Evolutionary conservation across 1,140 invertebrate species (phyloP), one percentile per base, ranked within the genome.

Genomic region (Ceratina calcarata): DNA sequence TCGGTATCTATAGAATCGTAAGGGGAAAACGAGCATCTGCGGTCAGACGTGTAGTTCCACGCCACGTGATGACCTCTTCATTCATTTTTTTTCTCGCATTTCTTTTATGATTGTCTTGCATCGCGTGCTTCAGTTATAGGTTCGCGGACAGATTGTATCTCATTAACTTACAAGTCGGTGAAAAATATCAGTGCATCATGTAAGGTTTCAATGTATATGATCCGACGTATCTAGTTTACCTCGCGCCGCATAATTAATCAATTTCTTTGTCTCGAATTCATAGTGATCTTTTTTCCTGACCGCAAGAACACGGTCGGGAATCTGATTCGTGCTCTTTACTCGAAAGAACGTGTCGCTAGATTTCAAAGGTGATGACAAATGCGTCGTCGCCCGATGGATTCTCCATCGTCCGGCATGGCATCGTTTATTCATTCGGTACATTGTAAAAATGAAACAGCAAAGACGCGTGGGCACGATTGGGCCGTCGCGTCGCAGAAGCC

Each of bases 271-370:
- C 22, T 27, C 37, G 53, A 51, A 51, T 51, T 22, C 37, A 22
- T 10, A 10, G 2, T 0, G 12, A 0, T 0, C 12, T 88, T 89
- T 90, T n/a, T 90, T 91, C 89, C 89, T 88, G 86, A 85, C 84
- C 89, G 88, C 51, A 68, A 68, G 49, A 16, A 66, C 51, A 18
- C 7, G 66, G 10, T n/a, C 10, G 1, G 51, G 16, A 61, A 67
- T 1, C 37, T 15, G 22, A 60, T 4, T 18, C 51, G 64, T 16
- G 13, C 0, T 45, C 37, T 45, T 45, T 45, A 45, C 37, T 13
- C 0, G 16, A 20, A 55, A 62, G 60, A 55, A 72, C 69, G 76
- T 72, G 73, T 76, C 73, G 73, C 24, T 64, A 64, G 76, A 55
- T 53, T 49, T 60, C 68, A 13, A 53, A 27, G 76, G 57, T 27